Percentiles rank a stretch among this genome's conserved stretches.
These are phyloP conservation scores for Rafetus swinhoei DNA, from an alignment of 2,113 vertebrate species.

Conservation along the genomic window DNA sequence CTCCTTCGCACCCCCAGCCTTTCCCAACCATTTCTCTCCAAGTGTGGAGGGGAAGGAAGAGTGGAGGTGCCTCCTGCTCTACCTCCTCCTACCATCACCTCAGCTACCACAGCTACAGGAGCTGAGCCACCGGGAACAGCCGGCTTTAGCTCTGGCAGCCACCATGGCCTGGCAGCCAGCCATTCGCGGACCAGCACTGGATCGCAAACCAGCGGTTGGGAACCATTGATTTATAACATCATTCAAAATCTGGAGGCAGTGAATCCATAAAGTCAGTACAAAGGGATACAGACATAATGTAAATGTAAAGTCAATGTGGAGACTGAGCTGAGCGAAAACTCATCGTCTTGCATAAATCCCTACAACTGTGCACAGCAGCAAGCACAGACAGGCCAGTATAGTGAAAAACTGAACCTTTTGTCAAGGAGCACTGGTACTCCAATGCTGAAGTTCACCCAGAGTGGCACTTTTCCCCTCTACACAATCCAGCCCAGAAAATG, in stretches of 20 bases:
- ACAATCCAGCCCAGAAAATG: not conserved
- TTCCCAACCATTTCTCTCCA: no score
- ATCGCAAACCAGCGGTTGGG: not conserved
- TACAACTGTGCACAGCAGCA: not conserved
- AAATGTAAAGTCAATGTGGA: not conserved
- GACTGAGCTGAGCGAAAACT: not conserved
- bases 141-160: no score
- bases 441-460: rapidly evolving
- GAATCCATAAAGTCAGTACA: not conserved
- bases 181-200: no score
- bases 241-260: no score
- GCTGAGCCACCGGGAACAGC: no score
- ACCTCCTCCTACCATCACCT: no score
- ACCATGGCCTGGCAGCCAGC: no score
- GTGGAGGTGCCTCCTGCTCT: no score
- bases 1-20: no score
- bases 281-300: no score
- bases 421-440: rapidly evolving
- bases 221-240: not conserved
- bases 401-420: not conserved
- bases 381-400: not conserved
- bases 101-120: no score
- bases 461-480: not conserved
- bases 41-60: no score
- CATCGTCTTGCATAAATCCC: not conserved